Percentiles rank a stretch among this genome's conserved stretches.
Evolutionary conservation across 2,113 vertebrate species (phyloP).

Genomic region (Gymnobelideus leadbeateri): DNA sequence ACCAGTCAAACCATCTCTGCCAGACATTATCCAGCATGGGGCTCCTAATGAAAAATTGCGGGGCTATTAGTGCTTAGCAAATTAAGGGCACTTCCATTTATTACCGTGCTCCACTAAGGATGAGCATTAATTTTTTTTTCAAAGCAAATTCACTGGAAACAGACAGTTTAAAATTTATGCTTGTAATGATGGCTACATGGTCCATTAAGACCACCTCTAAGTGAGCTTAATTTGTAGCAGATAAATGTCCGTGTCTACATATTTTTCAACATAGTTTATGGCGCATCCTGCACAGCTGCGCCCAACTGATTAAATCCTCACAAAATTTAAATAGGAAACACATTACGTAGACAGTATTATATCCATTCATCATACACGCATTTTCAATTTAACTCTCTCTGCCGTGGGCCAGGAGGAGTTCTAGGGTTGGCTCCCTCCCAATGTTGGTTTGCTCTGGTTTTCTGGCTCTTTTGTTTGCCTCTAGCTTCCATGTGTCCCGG

Average conservation of each 20-base stretch:
- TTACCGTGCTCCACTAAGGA: constrained; percentile 84
- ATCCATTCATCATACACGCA: constrained; percentile 86
- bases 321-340: constrained; percentile 93
- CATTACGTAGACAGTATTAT: constrained; percentile 90
- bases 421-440: constrained; percentile 37
- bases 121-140: constrained; percentile 86
- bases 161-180: constrained; percentile 90
- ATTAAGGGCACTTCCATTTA: constrained; percentile 89
- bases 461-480: constrained; percentile 68
- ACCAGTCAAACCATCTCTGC: constrained; percentile 72
- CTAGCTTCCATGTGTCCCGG: neutral
- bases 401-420: constrained; percentile 59
- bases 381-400: constrained; percentile 83
- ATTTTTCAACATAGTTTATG: constrained; percentile 90
- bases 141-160: constrained; percentile 88
- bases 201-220: constrained; percentile 92
- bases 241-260: constrained; percentile 91
- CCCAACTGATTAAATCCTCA: constrained; percentile 90
- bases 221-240: constrained; percentile 92
- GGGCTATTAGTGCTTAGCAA: constrained; percentile 87
- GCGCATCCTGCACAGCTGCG: constrained; percentile 89
- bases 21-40: constrained; percentile 79
- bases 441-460: constrained; percentile 57
- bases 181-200: constrained; percentile 90
- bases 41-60: constrained; percentile 86